Percentiles rank a stretch among this genome's conserved stretches.
phyloP scores from a whole-genome alignment of 2,888 invertebrate species.

The Phytoseiulus persimilis region DNA sequence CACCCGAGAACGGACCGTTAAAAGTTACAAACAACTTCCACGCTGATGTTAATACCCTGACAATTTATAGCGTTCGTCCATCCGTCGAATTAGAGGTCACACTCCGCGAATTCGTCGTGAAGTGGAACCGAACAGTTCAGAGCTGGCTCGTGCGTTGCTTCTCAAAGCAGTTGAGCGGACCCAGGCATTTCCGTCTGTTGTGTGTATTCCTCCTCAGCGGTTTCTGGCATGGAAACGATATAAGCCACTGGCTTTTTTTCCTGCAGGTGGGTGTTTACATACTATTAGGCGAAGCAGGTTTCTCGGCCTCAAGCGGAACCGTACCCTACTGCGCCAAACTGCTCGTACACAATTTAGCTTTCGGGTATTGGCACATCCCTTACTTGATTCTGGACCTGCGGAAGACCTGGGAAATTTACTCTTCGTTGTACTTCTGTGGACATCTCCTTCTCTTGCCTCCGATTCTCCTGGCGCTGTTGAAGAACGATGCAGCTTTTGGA shows the following conservation, averaged over 20 bases:
- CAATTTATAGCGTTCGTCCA: not conserved
- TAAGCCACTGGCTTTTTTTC: constrained; percentile 17
- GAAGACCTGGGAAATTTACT: not conserved
- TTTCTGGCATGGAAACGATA: constrained; percentile 5
- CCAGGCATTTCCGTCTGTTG: not conserved
- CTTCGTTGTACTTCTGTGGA: not conserved
- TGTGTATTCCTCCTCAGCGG: constrained; percentile 7
- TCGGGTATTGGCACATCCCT: not conserved
- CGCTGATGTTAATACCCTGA: not conserved
- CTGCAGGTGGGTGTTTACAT: constrained; percentile 18
- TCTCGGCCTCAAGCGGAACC: not conserved
- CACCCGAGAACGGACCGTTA: not conserved
- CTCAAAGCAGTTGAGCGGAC: not conserved
- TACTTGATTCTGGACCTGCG: not conserved
- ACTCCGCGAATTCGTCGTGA: not conserved
- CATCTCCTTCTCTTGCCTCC: not conserved
- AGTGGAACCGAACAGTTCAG: not conserved
- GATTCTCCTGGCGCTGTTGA: not conserved
- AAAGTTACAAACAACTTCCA: not conserved
- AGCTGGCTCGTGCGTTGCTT: constrained; percentile 24
- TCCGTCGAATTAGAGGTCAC: not conserved
- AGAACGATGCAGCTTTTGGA: no score
- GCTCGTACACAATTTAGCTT: not conserved
- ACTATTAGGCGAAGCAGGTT: not conserved
- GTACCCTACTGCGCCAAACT: not conserved